Evolutionary conservation across 2,888 invertebrate genomes (phyloP), one percentile per base, ranked within the genome.

Genomic region (Bellardia pandia): DNA sequence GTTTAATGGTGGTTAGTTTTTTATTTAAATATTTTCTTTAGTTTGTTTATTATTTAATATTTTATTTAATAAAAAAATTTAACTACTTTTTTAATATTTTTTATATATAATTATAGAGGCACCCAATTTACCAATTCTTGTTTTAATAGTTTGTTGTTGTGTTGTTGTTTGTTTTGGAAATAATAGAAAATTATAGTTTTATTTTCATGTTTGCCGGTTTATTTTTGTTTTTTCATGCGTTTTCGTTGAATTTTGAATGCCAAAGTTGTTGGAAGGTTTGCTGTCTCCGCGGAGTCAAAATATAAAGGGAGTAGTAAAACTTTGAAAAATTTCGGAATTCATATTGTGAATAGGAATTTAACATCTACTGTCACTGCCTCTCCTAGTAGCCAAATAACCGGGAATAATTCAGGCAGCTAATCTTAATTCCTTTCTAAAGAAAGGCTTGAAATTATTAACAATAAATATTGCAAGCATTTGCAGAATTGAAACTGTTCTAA

Each of bases 71-170:
- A 91, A 91, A 92, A 92, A 92, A 92, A 91, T 92, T 92, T 92
- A 87, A 91, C 92, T 92, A 92, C 89, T 89, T 91, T 90, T 91
- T 88, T 84, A 91, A 90, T 90, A 90, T 92, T 91, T 89, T 89
- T 89, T 88, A 80, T 86, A 89, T 88, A 75, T 89, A 86, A 86
- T 88, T 92, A 92, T 92, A 93, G 85, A 85, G 93, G 93, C 93
- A 93, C 93, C 93, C 90, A 92, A 92, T 93, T 92, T 91, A 92
- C 91, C 92, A 92, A 92, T 91, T 92, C 90, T 91, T 90, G 90
- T 90, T 84, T 82, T 89, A 75, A 82, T 85, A 87, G 85, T 87
- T 78, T 82, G 76, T 84, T 68, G 72, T 69, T 64, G 45, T 79
- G 60, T 60, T 77, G 78, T 78, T 71, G 76, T 77, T 51, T 37